Conservation (phyloP, 2,113 vertebrate genomes). For the Entomyzon cyanotis region DNA sequence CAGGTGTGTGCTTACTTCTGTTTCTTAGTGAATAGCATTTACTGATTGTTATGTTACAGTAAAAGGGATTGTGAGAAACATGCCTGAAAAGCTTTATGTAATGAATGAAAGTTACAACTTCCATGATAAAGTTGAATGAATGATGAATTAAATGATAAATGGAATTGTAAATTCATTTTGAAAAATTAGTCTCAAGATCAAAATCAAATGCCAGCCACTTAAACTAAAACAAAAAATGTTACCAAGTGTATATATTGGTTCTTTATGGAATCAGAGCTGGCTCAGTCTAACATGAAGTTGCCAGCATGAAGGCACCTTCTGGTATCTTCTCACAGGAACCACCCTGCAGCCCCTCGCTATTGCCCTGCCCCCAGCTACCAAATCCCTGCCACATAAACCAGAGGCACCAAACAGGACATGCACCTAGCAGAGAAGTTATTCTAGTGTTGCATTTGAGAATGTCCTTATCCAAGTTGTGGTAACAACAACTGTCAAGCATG, state of each 20-base stretch:
- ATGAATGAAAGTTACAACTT: neutral
- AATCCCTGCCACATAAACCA: neutral
- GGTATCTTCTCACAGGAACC: neutral
- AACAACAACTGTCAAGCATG: neutral
- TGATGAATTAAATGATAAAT: neutral
- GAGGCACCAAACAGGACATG: neutral
- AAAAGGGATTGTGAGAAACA: neutral
- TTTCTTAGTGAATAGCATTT: neutral
- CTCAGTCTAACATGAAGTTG: neutral
- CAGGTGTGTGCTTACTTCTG: neutral
- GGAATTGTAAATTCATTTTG: rapidly evolving
- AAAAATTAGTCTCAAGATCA: neutral
- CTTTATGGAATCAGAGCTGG: neutral
- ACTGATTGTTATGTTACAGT: neutral
- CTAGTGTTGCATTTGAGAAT: neutral
- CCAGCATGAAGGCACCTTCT: neutral
- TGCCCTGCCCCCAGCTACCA: too few species aligned
- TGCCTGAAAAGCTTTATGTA: neutral
- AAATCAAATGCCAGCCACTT: neutral
- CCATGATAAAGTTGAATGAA: neutral
- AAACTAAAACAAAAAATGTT: neutral
- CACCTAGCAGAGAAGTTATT: neutral
- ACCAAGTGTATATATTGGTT: neutral
- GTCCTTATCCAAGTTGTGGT: neutral
- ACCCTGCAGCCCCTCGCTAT: neutral